Conservation (phyloP, 2,113 vertebrate genomes). For the Butastur rufipennis region DNA sequence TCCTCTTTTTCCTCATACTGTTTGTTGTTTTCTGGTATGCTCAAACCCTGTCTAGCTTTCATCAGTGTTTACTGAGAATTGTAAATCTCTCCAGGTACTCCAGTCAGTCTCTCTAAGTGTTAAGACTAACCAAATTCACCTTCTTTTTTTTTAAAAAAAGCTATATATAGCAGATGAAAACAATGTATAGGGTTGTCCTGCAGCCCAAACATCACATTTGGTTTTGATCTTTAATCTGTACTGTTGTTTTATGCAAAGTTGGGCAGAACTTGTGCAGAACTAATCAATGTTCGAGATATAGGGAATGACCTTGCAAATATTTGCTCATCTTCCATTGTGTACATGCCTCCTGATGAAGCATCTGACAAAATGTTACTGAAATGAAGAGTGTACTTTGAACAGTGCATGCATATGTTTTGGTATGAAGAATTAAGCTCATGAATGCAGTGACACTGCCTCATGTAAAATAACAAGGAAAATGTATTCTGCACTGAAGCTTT, state of each 20-base stretch:
- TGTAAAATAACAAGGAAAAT: neutral
- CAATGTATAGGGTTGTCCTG: neutral
- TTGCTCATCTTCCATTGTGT: neutral
- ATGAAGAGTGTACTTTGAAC: neutral
- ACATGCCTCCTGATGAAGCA: neutral
- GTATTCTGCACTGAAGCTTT: neutral
- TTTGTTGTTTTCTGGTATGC: neutral
- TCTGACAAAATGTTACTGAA: neutral
- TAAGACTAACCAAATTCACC: neutral
- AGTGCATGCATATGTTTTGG: neutral
- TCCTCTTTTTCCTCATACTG: neutral
- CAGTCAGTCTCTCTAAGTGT: neutral
- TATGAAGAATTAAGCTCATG: neutral
- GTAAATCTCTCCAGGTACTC: neutral
- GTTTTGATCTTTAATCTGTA: neutral
- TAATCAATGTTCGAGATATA: neutral
- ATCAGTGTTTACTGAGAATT: neutral
- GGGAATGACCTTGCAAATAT: neutral
- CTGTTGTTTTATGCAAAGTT: neutral
- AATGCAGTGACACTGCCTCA: neutral
- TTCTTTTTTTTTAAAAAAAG: neutral
- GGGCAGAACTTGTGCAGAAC: neutral
- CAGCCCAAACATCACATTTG: neutral
- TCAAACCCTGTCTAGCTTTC: neutral
- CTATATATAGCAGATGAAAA: neutral